These are phyloP conservation scores for Menura novaehollandiae DNA, from an alignment of 2,113 vertebrate genomes.

Conservation along the genomic window DNA sequence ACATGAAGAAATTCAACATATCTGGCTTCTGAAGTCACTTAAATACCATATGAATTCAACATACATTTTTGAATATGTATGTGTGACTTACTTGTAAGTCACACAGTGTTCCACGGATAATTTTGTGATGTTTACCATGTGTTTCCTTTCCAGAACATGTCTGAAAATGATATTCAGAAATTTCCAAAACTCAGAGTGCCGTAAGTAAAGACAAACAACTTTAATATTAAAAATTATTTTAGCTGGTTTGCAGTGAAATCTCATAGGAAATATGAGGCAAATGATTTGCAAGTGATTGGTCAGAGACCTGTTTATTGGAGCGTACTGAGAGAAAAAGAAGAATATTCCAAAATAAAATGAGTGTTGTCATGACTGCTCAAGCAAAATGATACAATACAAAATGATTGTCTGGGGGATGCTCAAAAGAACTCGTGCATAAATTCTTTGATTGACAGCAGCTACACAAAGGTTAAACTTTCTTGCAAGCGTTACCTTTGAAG, in stretches of 20 bases:
- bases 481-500: background rate
- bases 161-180: conserved; percentile 90
- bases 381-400: background rate
- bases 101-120: background rate
- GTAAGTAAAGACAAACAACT: conserved; percentile 76
- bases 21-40: background rate
- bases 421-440: background rate
- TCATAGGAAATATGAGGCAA: background rate
- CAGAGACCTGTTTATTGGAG: background rate
- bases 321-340: background rate
- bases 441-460: background rate
- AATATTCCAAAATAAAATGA: background rate
- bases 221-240: background rate
- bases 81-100: background rate
- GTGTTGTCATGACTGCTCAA: background rate
- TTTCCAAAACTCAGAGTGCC: conserved; percentile 91
- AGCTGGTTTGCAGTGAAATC: background rate
- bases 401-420: background rate
- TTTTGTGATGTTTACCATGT: background rate
- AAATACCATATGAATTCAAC: background rate
- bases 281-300: background rate
- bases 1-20: background rate
- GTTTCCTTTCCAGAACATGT: conserved; percentile 84
- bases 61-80: background rate
- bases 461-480: background rate